Evolutionary conservation across 2,113 vertebrate species (phyloP).

Genomic region (Pangasianodon hypophthalmus): DNA sequence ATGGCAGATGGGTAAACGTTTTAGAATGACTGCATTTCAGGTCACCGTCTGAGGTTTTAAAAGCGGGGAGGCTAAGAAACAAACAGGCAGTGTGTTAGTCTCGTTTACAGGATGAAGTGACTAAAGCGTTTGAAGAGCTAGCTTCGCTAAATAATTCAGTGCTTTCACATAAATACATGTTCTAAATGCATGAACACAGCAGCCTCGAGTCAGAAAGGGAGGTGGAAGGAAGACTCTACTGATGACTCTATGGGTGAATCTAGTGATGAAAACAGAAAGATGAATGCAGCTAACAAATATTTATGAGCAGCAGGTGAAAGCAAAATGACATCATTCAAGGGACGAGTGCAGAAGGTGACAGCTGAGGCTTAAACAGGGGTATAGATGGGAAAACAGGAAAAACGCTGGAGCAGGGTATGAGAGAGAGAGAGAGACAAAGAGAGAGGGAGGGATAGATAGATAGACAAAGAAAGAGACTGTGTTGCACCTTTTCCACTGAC

Average conservation of each 20-base stretch:
- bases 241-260: neutral
- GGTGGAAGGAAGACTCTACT: constrained; percentile 14
- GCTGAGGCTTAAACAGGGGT: constrained; percentile 39
- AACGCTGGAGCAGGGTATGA: constrained; percentile 27
- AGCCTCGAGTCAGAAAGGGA: constrained; percentile 16
- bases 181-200: constrained; percentile 13
- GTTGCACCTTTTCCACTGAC: constrained; percentile 36
- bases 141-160: neutral
- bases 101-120: constrained; percentile 31
- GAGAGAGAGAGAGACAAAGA: neutral
- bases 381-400: constrained; percentile 56
- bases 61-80: constrained; percentile 14
- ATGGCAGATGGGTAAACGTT: constrained; percentile 17
- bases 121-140: constrained; percentile 22
- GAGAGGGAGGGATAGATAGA: neutral
- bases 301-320: constrained; percentile 35
- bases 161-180: neutral
- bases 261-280: constrained; percentile 62
- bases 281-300: constrained; percentile 57
- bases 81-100: constrained; percentile 33
- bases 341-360: constrained; percentile 34
- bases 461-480: constrained; percentile 1
- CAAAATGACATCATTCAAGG: constrained; percentile 41
- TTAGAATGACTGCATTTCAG: neutral
- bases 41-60: constrained; percentile 25